Base-by-base conservation (phyloP, 2,113 vertebrate genomes). In the Bagarius yarrelli region DNA sequence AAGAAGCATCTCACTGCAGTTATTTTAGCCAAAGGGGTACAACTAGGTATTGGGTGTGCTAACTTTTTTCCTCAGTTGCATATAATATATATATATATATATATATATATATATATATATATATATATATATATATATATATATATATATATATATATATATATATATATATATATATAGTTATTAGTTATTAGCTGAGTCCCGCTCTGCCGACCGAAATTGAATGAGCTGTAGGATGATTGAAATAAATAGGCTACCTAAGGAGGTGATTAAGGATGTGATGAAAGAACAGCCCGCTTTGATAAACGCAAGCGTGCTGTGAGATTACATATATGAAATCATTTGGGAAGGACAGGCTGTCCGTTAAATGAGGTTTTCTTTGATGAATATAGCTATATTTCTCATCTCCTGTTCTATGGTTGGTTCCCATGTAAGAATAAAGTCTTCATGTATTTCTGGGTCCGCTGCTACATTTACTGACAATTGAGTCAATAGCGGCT, bases 211-310 rank as follows among this genome's bases (percentile, higher is more conserved):
- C n/a, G 32, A 63, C 34, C 30, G 23, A 72, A 55, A 36, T 53
- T n/a, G 40, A 56, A 63, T 57, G 71, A 52, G 14, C 66, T 61
- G 77, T 67, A 50, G 60, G 60, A 71, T 78, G 78, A 66, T 78
- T 83, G 70, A 75, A 66, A 83, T 79, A 79, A 67, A 69, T 40
- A 8, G 36, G 63, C 47, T 76, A 79, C 71, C 71, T 50, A 75
- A 79, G 63, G 63, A 69, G 64, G 63, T 67, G 30, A 55, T 79
- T 79, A 79, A 79, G 77, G 63, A 79, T 56, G 23, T 40, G 32
- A 69, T 61, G 52, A 79, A 69, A 69, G 63, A 69, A 79, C 14
- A 56, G 27, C 23, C 23, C 34, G 27, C 25, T 66, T 52, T 78
- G 30, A 66, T 55, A n/a, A 34, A 78, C 61, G 76, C 47, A 66